Evolutionary conservation across 2,113 vertebrate species (phyloP), one percentile per base, ranked within the genome.

Genomic region (Oncorhynchus keta): DNA sequence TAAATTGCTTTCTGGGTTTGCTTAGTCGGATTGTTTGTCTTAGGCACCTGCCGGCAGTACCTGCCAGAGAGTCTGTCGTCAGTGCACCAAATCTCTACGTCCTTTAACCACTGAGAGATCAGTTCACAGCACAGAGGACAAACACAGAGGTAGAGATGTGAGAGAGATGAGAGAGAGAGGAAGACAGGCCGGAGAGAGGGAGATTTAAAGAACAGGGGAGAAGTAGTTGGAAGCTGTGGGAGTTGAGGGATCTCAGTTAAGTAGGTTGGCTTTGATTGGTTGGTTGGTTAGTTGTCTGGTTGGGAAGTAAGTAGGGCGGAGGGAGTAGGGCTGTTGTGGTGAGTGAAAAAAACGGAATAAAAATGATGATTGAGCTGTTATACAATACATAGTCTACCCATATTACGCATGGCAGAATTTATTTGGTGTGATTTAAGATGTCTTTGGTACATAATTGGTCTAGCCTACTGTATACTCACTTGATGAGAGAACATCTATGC

Each of bases 1-100:
- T 81, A 90, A 91, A 92, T 91, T 92, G 88, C 85, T 89, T 91
- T 87, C 70, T 73, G 78, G 81, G 87, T 90, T 92, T 90, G 85
- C 85, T 90, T 85, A 88, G 83, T 81, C 79, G 83, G 65, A 65
- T 76, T 91, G 85, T 90, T 90, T 92, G 88, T 83, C 86, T 77
- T 77, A 65, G 73, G 59, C 87, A 90, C 89, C 90, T 90, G 89
- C 80, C 12, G n/a, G 68, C 82, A 84, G 65, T 78, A 86, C 78
- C 79, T 90, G 90, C 85, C 86, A 89, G 85, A 83, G 76, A 85
- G 75, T 83, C 35, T 57, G 74, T 76, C 84, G 77, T 55, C 78
- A 71, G 73, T 79, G 88, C 79, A 80, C 84, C 68, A 80, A 84
- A 89, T 89, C 86, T 87, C 75, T 83, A 87, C 85, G 89, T 88